phyloP scores from a whole-genome alignment of 2,113 vertebrate species.

The Panthera tigris region DNA sequence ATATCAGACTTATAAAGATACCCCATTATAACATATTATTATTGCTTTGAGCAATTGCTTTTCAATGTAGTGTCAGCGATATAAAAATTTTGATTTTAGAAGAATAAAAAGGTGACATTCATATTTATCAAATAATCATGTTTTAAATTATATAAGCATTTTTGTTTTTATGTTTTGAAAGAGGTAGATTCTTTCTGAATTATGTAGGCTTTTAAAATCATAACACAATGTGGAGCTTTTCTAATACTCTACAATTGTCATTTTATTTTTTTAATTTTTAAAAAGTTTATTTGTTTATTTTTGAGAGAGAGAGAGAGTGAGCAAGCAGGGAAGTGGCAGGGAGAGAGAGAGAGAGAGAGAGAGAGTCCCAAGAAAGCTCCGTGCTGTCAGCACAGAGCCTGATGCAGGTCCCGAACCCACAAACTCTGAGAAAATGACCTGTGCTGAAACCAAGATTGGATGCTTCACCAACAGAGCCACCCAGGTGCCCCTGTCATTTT shows the following conservation, averaged over 20 bases:
- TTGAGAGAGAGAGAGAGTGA: too few species aligned
- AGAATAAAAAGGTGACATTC: background rate
- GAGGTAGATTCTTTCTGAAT: background rate
- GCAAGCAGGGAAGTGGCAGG: too few species aligned
- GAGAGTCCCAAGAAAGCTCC: too few species aligned
- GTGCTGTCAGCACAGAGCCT: too few species aligned
- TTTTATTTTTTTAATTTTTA: conserved; percentile 18
- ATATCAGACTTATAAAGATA: background rate
- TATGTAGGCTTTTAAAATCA: background rate
- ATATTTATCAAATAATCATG: background rate
- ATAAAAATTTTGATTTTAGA: background rate
- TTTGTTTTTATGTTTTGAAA: background rate
- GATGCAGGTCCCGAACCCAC: too few species aligned
- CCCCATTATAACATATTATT: background rate
- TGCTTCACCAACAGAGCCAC: too few species aligned
- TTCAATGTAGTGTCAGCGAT: background rate
- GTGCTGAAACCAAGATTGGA: too few species aligned
- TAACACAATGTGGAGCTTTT: background rate
- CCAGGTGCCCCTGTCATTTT: background rate
- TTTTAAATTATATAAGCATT: background rate
- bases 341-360: too few species aligned
- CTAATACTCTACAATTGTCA: background rate
- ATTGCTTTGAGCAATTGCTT: background rate
- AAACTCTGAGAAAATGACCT: too few species aligned
- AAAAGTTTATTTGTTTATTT: background rate